A percentile compares a stretch with the other conserved stretches of the same genome.
Conservation (phyloP, 2,888 invertebrate species). For the Aquatica leii region DNA sequence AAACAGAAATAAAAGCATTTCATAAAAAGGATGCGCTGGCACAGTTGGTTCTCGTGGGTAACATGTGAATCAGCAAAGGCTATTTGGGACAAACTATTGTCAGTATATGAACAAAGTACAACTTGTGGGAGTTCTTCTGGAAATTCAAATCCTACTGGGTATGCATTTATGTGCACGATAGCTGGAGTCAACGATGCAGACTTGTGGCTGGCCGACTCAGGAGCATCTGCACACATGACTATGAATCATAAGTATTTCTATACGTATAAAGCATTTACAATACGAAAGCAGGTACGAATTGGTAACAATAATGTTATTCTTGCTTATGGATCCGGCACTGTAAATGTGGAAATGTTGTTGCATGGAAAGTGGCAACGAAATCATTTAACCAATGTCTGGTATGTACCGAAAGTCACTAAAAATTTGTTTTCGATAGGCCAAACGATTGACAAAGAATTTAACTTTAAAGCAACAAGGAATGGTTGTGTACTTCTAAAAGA, state of each 20-base stretch:
- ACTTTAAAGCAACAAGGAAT: neutral
- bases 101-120: too few species aligned
- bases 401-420: neutral
- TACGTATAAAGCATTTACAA: slow-evolving; percentile 15
- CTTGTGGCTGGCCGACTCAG: slow-evolving; percentile 17
- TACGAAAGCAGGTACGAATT: slow-evolving; percentile 3
- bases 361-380: neutral
- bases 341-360: neutral
- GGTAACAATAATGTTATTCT: slow-evolving; percentile 13
- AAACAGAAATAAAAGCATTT: too few species aligned
- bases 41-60: too few species aligned
- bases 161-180: neutral
- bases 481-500: slow-evolving; percentile 7
- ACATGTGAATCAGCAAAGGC: too few species aligned
- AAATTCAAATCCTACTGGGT: neutral
- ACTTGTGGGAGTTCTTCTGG: neutral
- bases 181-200: neutral
- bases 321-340: slow-evolving; percentile 11
- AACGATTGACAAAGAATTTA: neutral
- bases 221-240: slow-evolving; percentile 22
- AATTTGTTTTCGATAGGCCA: slow-evolving; percentile 6
- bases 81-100: too few species aligned
- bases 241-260: slow-evolving; percentile 7
- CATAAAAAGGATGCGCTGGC: too few species aligned
- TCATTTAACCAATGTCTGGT: neutral